Evolutionary conservation across 2,888 invertebrate genomes (phyloP), one percentile per base, ranked within the genome.

Genomic region (Ochlodes sylvanus): DNA sequence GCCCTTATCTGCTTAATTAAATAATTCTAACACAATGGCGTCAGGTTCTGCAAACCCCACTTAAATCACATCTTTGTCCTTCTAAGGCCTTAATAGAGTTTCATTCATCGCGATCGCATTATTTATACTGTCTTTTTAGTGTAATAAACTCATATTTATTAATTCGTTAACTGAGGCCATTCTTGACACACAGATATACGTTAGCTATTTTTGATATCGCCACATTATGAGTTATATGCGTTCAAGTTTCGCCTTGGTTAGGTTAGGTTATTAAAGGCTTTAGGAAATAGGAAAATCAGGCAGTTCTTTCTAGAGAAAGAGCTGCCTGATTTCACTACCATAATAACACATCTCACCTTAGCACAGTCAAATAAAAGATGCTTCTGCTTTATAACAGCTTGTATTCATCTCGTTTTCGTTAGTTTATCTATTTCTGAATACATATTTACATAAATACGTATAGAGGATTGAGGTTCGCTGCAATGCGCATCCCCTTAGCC

Each of bases 1-100:
- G 27, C 5, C 55, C 55, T 21, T 65, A 65, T 50, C 63, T 61
- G 58, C 60, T 75, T 76, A 77, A 77, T 76, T 73, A 77, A 75
- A 75, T 72, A 73, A 71, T 74, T 70, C 44, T 63, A 70, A 63
- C 72, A 75, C 73, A 74, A 73, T 71, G 72, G 68, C 54, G 55
- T 54, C 52, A 69, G 69, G 62, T 71, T 72, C 66, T 71, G 70
- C 71, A 68, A 70, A 69, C 50, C 65, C 57, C 63, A 71, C 72
- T 75, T 73, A 74, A 76, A 74, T 75, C 71, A 74, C 67, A 73
- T 73, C 74, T 77, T 76, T 76, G 75, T 78, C 71, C 69, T 32
- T 32, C 60, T 60, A 15, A 67, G 15, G 42, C 52, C 62, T 47
- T 58, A 70, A 65, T 71, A 63, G 68, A 32, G 52, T 65, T 68